Evolutionary conservation across 2,888 invertebrate species (phyloP).

Genomic region (Parthenolecanium corni): DNA sequence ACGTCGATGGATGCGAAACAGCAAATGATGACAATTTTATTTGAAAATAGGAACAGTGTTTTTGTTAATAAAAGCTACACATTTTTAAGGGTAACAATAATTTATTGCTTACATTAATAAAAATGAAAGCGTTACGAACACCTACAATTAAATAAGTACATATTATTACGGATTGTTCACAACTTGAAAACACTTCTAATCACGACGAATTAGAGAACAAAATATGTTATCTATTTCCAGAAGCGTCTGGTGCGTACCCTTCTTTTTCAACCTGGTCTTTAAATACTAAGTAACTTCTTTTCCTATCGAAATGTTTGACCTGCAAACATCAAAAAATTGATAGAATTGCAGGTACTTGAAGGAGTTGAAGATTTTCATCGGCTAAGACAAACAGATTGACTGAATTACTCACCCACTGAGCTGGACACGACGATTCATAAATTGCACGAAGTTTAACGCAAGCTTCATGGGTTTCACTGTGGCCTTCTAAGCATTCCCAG

Average conservation of each 20-base stretch:
- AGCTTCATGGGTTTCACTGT: constrained; percentile 43
- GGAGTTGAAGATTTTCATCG: neutral
- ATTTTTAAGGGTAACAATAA: too few species aligned
- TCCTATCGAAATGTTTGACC: constrained; percentile 86
- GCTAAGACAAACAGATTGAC: neutral
- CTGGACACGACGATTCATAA: constrained; percentile 65
- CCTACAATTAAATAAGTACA: too few species aligned
- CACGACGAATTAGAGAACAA: neutral
- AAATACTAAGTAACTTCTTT: constrained; percentile 73
- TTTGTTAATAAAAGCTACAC: too few species aligned
- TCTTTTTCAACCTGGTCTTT: constrained; percentile 75
- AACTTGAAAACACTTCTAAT: too few species aligned
- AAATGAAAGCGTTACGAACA: too few species aligned
- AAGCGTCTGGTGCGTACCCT: constrained; percentile 61
- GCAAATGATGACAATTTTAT: too few species aligned
- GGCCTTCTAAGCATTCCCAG: constrained; percentile 75
- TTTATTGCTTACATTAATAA: too few species aligned
- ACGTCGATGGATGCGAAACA: too few species aligned
- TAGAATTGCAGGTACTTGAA: neutral
- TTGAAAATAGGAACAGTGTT: too few species aligned
- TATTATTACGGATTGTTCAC: too few species aligned
- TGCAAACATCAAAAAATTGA: constrained; percentile 35
- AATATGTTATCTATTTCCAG: neutral
- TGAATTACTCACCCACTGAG: constrained; percentile 57
- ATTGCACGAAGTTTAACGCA: constrained; percentile 60